phyloP scores from a whole-genome alignment of 1,140 invertebrate species.

The Homalodisca vitripennis region DNA sequence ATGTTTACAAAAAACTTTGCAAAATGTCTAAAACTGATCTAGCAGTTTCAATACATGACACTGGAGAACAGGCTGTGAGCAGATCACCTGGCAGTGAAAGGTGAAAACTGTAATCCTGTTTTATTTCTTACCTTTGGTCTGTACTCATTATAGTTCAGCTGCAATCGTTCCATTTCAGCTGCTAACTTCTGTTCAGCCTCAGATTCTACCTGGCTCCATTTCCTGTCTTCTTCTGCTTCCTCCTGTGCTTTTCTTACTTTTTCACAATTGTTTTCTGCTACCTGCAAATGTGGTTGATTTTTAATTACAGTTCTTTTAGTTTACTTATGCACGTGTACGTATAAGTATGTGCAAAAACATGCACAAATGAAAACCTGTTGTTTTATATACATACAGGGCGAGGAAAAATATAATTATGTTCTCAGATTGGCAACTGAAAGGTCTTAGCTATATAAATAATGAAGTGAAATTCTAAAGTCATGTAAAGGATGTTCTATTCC shows the following conservation, averaged over 20 bases:
- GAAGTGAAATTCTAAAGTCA: neutral
- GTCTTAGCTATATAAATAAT: neutral
- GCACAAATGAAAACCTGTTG: neutral
- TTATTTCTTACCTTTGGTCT: slow-evolving; percentile 9
- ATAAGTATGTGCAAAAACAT: neutral
- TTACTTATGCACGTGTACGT: neutral
- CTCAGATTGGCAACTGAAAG: neutral
- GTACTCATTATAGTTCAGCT: neutral
- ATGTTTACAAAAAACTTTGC: too few species aligned
- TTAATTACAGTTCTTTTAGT: neutral
- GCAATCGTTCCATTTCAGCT: neutral
- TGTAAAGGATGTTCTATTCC: neutral
- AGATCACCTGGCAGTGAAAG: too few species aligned
- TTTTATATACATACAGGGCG: neutral
- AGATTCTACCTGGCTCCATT: neutral
- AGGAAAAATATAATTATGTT: neutral
- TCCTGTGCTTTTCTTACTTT: slow-evolving; percentile 8
- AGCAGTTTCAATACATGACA: too few species aligned
- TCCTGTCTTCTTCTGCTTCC: neutral
- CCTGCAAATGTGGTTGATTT: neutral
- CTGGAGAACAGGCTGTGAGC: too few species aligned
- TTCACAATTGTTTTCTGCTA: slow-evolving; percentile 1
- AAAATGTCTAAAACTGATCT: too few species aligned
- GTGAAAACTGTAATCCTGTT: neutral
- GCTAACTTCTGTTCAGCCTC: neutral